These are phyloP conservation scores for Vicugna pacos DNA, from an alignment of 2,113 vertebrate species.

Conservation along the genomic window DNA sequence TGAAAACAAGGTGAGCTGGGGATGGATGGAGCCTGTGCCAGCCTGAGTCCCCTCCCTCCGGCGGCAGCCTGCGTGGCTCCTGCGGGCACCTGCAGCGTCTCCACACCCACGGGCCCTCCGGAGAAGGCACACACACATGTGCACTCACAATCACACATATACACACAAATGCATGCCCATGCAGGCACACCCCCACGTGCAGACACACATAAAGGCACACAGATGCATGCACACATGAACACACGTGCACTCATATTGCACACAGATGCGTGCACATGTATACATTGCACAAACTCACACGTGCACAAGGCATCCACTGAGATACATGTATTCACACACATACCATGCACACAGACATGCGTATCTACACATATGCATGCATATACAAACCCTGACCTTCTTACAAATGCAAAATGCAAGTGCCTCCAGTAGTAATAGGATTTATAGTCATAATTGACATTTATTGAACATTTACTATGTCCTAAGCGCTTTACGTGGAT, in stretches of 20 bases:
- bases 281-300: background rate
- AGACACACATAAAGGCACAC: background rate
- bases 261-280: fast-evolving
- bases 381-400: background rate
- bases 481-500: fast-evolving
- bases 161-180: fast-evolving
- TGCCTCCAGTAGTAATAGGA: too few relatives aligned
- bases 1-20: slow-evolving; percentile 94
- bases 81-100: fast-evolving
- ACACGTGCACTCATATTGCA: too few relatives aligned
- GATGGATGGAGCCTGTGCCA: fast-evolving
- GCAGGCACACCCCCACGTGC: too few relatives aligned
- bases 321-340: fast-evolving
- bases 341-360: too few relatives aligned
- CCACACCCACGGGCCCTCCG: background rate
- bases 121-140: background rate
- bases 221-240: background rate
- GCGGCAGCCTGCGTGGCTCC: background rate
- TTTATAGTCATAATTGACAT: background rate
- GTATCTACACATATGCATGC: fast-evolving
- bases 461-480: background rate
- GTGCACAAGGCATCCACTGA: background rate
- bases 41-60: fast-evolving
- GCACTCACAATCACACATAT: background rate
- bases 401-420: background rate